Evolutionary conservation across 2,888 invertebrate species (phyloP), one percentile per base, ranked within the genome.

Genomic region (Oegoconia quadripuncta): DNA sequence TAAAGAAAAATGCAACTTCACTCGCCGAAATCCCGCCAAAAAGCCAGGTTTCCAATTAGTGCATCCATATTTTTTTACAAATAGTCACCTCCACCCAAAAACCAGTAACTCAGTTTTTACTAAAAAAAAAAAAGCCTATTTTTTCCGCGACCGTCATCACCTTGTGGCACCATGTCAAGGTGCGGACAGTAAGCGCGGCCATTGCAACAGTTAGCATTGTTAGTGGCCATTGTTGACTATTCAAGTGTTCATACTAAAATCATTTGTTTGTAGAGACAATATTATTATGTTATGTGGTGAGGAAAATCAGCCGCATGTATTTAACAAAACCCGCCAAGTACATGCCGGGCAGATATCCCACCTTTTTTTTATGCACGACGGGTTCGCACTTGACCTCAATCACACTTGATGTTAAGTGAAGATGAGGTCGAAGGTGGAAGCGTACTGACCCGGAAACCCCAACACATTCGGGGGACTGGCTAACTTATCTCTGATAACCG

Each of bases 111-210:
- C 4, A 14, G 17, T 30, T 30, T 30, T 17, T 17, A n/a, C 29
- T n/a, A 13, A 30, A 30, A 30, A 17, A 16, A 17, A 17, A 16
- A 17, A 17, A 16, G 14, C 13, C 27, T 27, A 13, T 14, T 5
- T 27, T 27, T 27, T 22, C 22, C 22, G 6, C 22, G 11, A 9
- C 15, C 7, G 2, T n/a, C n/a, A 16, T 30, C 16, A 30, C 29
- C 29, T 30, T 30, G 29, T n/a, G 4, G 16, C 11, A 30, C 17
- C n/a, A 30, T 30, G 29, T 30, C 29, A 30, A 30, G 29, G 29
- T 9, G 5, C 17, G 12, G 27, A 7, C 27, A 27, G 13, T 27
- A 17, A 6, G 13, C 9, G 16, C 2, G 16, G 29, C 13, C 29
- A 30, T 30, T 30, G 29, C 16, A 4, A 30, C 11, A 17, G 29